These are phyloP conservation scores for Pycnonotus jocosus DNA, from an alignment of 2,113 vertebrate species.

Conservation along the genomic window DNA sequence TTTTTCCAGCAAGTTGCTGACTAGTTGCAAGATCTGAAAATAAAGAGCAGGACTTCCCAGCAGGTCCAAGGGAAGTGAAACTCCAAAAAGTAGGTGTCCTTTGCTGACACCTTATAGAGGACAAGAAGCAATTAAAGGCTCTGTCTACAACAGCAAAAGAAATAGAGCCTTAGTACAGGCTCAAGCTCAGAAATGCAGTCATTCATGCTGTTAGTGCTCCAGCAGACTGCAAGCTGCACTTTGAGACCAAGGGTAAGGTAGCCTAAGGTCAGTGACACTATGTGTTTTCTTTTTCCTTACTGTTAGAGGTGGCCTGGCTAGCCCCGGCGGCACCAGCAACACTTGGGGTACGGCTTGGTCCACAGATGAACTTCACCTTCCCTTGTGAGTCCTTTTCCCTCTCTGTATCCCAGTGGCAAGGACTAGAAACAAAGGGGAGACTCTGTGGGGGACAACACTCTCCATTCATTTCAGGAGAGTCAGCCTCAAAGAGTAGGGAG, in stretches of 20 bases:
- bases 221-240: neutral
- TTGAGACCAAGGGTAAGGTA: neutral
- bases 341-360: too few species aligned
- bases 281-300: neutral
- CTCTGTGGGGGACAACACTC: too few species aligned
- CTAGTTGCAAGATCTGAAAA: neutral
- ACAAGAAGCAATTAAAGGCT: neutral
- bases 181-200: neutral
- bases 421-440: too few species aligned
- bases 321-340: too few species aligned
- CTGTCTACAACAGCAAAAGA: accelerated
- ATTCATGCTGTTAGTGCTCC: neutral
- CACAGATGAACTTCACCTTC: too few species aligned
- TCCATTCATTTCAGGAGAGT: too few species aligned
- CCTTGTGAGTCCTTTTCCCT: too few species aligned
- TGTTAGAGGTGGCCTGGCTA: too few species aligned
- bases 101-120: neutral
- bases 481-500: too few species aligned
- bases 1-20: neutral
- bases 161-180: neutral
- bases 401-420: too few species aligned
- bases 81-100: neutral
- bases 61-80: neutral
- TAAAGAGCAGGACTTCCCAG: neutral
- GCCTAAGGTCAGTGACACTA: neutral